phyloP scores from a whole-genome alignment of 2,888 invertebrate species.

The Alitta virens region DNA sequence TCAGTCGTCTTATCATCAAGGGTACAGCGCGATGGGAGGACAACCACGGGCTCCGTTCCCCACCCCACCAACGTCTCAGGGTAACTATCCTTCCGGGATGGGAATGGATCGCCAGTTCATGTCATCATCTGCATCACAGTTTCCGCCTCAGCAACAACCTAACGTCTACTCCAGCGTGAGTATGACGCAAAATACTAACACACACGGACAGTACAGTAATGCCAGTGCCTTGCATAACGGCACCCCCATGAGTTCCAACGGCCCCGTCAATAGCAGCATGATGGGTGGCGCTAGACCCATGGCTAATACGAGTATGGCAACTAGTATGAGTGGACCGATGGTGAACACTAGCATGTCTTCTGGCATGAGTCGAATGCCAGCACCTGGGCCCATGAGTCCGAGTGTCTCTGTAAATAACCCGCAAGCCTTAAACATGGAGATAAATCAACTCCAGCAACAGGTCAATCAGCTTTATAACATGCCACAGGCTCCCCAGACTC shows the following conservation, averaged over 20 bases:
- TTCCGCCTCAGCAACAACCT: conserved; percentile 5
- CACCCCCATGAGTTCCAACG: background rate
- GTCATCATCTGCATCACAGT: background rate
- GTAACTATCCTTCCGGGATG: conserved; percentile 33
- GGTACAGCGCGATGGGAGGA: conserved; percentile 23
- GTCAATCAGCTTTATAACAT: conserved; percentile 45
- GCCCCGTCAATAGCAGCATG: too few species aligned
- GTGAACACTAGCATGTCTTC: conserved; percentile 15
- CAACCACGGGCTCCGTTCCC: conserved; percentile 26
- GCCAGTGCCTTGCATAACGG: conserved; percentile 8
- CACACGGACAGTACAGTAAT: conserved; percentile 5
- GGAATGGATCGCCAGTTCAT: conserved; percentile 22
- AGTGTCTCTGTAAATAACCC: conserved; percentile 23
- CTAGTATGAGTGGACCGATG: conserved; percentile 3
- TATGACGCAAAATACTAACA: conserved; percentile 5
- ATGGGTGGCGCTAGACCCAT: background rate
- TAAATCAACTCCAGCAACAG: conserved; percentile 45
- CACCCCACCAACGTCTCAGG: conserved; percentile 33
- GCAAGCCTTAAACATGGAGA: conserved; percentile 35
- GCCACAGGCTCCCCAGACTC: conserved; percentile 47
- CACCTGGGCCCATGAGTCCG: conserved; percentile 32
- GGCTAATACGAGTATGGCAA: background rate
- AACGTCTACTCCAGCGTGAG: conserved; percentile 1
- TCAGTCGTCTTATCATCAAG: conserved; percentile 8
- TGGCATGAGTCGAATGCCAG: conserved; percentile 8